A percentile compares a stretch with the other conserved stretches of the same genome.
phyloP scores from a whole-genome alignment of 2,113 vertebrate genomes.

The Myrmophylax atrothorax region DNA sequence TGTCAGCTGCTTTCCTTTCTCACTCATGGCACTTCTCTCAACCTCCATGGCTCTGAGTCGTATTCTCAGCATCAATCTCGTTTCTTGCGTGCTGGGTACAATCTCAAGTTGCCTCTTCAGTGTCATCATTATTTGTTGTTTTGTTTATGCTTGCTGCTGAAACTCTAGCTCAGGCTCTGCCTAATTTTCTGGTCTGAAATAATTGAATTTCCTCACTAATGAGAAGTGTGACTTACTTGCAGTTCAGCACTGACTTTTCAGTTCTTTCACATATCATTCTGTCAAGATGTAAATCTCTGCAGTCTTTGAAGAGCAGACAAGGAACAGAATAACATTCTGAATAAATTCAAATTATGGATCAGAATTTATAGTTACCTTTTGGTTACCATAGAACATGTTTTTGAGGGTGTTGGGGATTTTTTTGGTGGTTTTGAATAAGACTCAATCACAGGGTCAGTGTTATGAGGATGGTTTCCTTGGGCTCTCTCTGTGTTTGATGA shows the following conservation, averaged over 20 bases:
- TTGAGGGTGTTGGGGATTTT: background rate
- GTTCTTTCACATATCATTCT: background rate
- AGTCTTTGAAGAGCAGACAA: background rate
- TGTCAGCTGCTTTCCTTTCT: background rate
- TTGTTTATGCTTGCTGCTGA: background rate
- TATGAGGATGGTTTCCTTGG: background rate
- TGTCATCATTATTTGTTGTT: background rate
- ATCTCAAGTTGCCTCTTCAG: background rate
- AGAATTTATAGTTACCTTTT: background rate
- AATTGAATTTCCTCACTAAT: background rate
- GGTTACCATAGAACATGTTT: background rate
- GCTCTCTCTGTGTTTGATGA: background rate
- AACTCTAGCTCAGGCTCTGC: background rate
- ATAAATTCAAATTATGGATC: background rate
- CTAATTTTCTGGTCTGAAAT: background rate
- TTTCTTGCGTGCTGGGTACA: background rate
- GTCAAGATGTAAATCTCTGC: background rate
- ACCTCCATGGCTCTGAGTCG: background rate
- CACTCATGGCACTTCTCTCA: background rate
- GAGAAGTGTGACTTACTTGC: background rate
- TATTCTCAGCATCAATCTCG: background rate
- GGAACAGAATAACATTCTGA: background rate
- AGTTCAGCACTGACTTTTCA: background rate
- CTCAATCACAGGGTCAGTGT: fast-evolving
- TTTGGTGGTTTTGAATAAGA: background rate